Percentiles rank a stretch among this genome's conserved stretches.
Conservation (phyloP, 2,888 invertebrate species). For the Germaria angustata region DNA sequence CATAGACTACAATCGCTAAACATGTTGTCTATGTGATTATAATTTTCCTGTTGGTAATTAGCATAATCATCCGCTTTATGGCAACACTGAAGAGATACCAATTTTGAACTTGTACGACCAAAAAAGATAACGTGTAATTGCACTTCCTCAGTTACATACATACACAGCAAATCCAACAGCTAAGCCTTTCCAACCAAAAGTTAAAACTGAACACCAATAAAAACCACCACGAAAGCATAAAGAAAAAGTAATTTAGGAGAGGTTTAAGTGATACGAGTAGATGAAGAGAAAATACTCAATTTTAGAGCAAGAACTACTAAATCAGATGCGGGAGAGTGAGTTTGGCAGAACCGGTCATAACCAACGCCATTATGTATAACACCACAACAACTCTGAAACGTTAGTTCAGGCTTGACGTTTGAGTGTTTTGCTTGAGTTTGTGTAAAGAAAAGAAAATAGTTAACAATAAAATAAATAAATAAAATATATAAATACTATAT, state of each 20-base stretch:
- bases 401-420: constrained; percentile 77
- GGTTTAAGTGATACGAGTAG: neutral
- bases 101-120: neutral
- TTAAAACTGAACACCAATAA: neutral
- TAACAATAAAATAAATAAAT: constrained; percentile 26
- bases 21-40: too few relatives aligned
- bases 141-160: neutral
- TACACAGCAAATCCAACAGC: neutral
- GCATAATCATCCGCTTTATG: too few relatives aligned
- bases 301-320: neutral
- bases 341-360: constrained; percentile 61
- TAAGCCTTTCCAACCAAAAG: constrained; percentile 13
- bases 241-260: constrained; percentile 8
- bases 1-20: too few relatives aligned
- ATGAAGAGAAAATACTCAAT: constrained; percentile 58
- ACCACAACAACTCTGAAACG: constrained; percentile 68
- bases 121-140: neutral
- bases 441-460: constrained; percentile 27
- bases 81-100: neutral
- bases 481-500: neutral
- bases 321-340: neutral
- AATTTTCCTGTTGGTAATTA: too few relatives aligned
- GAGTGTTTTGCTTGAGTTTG: constrained; percentile 70
- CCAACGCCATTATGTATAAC: constrained; percentile 66
- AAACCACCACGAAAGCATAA: neutral